A percentile compares a stretch with the other conserved stretches of the same genome.
Evolutionary conservation across 1,140 invertebrate genomes (phyloP).

Genomic region (Episyrphus balteatus): DNA sequence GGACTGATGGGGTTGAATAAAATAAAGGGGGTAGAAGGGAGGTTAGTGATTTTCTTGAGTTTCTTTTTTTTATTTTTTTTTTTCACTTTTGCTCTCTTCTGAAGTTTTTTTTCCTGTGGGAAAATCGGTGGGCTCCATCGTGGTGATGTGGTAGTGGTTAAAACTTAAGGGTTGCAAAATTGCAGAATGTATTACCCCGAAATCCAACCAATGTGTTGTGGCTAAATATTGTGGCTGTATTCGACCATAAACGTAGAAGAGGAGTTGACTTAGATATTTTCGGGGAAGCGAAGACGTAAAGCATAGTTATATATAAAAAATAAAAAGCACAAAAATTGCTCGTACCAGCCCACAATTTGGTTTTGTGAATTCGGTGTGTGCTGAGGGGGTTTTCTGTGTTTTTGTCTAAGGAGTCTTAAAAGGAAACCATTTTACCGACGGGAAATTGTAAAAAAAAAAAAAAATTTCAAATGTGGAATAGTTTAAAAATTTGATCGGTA

Average conservation of each 20-base stretch:
- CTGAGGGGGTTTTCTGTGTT: not conserved
- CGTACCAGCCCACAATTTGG: not conserved
- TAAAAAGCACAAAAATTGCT: not conserved
- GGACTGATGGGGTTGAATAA: no score
- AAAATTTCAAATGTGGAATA: no score
- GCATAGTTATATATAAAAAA: not conserved
- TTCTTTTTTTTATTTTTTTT: not conserved
- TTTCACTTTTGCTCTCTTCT: not conserved
- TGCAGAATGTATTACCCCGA: not conserved
- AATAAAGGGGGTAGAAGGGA: no score
- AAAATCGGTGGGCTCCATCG: not conserved
- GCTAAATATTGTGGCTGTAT: conserved; percentile 1
- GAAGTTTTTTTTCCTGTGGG: not conserved
- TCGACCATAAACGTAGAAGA: not conserved
- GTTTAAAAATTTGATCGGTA: no score
- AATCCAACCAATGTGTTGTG: conserved; percentile 2
- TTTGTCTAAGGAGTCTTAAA: not conserved
- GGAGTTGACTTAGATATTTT: not conserved
- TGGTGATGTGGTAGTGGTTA: not conserved
- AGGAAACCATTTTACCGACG: no score
- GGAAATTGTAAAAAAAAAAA: no score
- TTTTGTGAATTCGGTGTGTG: no score
- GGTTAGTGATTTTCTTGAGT: no score
- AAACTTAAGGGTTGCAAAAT: not conserved
- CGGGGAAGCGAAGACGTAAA: not conserved